Percentiles rank a stretch among this genome's conserved stretches.
These are phyloP conservation scores for Sepiola atlantica DNA, from an alignment of 2,888 invertebrate genomes.

Conservation along the genomic window DNA sequence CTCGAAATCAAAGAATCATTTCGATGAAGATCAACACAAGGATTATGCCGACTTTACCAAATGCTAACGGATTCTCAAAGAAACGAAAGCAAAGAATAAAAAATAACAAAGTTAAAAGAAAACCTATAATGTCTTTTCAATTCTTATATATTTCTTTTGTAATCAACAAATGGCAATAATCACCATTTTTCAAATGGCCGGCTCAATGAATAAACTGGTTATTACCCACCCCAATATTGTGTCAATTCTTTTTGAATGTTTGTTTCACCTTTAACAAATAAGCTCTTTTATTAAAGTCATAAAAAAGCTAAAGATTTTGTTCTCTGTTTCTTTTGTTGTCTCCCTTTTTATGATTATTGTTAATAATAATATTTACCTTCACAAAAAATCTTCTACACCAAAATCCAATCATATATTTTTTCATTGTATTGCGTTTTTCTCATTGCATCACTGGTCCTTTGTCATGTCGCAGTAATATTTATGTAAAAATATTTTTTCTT, in stretches of 20 bases:
- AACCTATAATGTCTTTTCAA: neutral
- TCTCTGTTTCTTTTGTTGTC: neutral
- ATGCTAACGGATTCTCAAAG: neutral
- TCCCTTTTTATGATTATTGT: neutral
- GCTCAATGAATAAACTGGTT: constrained; percentile 10
- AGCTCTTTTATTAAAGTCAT: neutral
- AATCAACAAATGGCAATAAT: neutral
- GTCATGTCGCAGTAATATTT: neutral
- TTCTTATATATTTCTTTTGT: neutral
- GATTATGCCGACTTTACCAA: neutral
- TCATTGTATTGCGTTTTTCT: neutral
- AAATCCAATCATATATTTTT: neutral
- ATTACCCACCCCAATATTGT: neutral
- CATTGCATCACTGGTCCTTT: neutral
- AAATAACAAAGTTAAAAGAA: neutral
- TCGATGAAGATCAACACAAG: neutral
- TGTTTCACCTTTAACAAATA: neutral
- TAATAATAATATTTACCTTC: neutral
- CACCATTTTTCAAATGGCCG: constrained; percentile 2
- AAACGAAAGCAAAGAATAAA: neutral
- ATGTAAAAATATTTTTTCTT: neutral
- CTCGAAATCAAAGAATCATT: neutral
- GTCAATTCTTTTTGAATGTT: neutral
- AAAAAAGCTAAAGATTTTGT: neutral
- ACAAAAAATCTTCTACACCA: neutral